A percentile compares a stretch with the other conserved stretches of the same genome.
phyloP scores from a whole-genome alignment of 30 jellyfish, hydroid and myxozoan species.

The Cassiopea andromeda region DNA sequence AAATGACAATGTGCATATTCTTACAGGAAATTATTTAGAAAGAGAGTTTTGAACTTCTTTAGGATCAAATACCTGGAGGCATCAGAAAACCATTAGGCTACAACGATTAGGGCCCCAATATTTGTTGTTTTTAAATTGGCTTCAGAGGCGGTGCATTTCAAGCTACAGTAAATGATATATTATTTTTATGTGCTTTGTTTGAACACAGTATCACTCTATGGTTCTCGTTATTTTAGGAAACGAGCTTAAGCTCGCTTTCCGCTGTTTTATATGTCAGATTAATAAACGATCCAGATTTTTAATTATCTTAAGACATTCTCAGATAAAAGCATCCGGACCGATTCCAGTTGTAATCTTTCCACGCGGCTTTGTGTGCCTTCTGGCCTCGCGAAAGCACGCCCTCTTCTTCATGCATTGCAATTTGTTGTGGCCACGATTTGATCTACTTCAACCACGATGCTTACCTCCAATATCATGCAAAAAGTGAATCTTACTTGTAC shows the following conservation, averaged over 20 bases:
- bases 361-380: neutral
- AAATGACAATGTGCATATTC: too few species aligned
- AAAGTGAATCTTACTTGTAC: too few species aligned
- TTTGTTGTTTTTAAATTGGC: too few species aligned
- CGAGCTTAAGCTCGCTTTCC: neutral
- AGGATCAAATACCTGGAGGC: too few species aligned
- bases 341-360: neutral
- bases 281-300: constrained; percentile 22
- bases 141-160: too few species aligned
- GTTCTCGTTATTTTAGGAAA: neutral
- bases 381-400: neutral
- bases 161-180: neutral
- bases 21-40: too few species aligned
- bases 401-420: neutral
- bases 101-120: too few species aligned
- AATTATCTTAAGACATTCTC: neutral
- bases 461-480: neutral
- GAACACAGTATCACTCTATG: neutral
- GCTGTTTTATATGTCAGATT: neutral
- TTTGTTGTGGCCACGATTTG: constrained; percentile 8
- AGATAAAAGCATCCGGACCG: constrained; percentile 15
- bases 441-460: neutral
- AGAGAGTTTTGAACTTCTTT: too few species aligned
- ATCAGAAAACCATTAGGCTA: too few species aligned
- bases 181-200: neutral